phyloP scores from a whole-genome alignment of 2,888 invertebrate genomes.

The Mechanitis mazaeus region DNA sequence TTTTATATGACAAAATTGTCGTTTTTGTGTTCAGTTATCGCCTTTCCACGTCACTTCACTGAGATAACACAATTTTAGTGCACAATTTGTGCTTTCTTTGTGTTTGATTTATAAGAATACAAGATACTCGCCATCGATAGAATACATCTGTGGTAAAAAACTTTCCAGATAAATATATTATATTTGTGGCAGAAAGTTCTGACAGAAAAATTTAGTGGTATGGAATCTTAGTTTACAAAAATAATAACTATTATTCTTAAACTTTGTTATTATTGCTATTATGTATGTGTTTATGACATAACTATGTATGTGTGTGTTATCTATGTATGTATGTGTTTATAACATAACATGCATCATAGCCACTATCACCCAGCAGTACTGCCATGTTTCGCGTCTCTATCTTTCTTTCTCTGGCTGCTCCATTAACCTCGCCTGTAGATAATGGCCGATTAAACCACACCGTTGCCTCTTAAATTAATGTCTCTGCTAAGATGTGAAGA shows the following conservation, averaged over 20 bases:
- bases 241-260: too few relatives aligned
- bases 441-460: conserved; percentile 47
- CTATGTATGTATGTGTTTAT: too few relatives aligned
- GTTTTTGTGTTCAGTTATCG: conserved; percentile 21
- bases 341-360: not conserved
- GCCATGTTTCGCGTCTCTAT: conserved; percentile 15
- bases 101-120: conserved; percentile 14
- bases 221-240: too few relatives aligned
- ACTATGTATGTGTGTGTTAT: too few relatives aligned
- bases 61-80: conserved; percentile 20
- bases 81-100: conserved; percentile 21
- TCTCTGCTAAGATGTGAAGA: conserved; percentile 7
- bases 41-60: conserved; percentile 20
- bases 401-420: conserved; percentile 34
- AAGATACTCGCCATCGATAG: not conserved
- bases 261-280: too few relatives aligned
- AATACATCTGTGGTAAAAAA: too few relatives aligned
- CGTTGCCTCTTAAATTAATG: conserved; percentile 37
- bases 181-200: too few relatives aligned
- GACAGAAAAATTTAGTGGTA: too few relatives aligned
- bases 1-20: conserved; percentile 20
- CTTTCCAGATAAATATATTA: too few relatives aligned
- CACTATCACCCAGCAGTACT: not conserved
- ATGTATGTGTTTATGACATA: too few relatives aligned
- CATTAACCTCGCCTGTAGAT: conserved; percentile 57